Base-by-base conservation (phyloP, 2,888 invertebrate species). In the Zygogramma bicolorata region DNA sequence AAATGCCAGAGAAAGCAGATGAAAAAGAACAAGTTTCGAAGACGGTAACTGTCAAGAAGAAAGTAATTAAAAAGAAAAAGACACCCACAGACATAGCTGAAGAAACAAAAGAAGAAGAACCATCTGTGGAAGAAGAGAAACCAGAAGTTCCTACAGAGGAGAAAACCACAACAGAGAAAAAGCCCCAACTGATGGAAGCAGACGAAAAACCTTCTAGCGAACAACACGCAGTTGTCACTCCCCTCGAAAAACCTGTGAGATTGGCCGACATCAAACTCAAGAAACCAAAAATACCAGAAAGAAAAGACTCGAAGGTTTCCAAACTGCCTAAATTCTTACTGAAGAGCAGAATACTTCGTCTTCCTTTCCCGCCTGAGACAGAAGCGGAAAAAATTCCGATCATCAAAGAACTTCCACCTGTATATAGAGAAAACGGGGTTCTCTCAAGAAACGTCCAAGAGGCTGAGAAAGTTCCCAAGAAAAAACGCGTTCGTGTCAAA, bases 231-330 rank as follows among this genome's bases (percentile, higher is more conserved):
- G 84, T 86, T 69, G 80, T 86, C 0, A 82, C 83, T 0, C 82
- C 81, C 73, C 81, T 85, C 42, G 81, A 78, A 63, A 87, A 83
- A 49, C 83, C 81, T 62, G 76, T 76, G 46, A 81, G 88, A 61
- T 90, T 92, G 77, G 90, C 91, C 65, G 89, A 92, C 84, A 87
- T 93, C 58, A 88, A 88, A 82, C 79, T 88, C 59, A 87, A 84
- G 70, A 88, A 88, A 81, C 83, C 87, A 34, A 84, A 85, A 71
- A 74, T 80, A 53, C 79, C 83, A 40, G 81, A 82, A 38, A 87
- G 86, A 74, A 85, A 86, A 68, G 86, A 85, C 69, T 73, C 75
- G 1, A 75, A 86, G 71, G 80, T 80, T 38, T 80, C 81, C 3
- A 86, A 88, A 77, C 71, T 88, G 20, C 88, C 88, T 1, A 88